A percentile compares a stretch with the other conserved stretches of the same genome.
Evolutionary conservation across 2,113 vertebrate species (phyloP).

Genomic region (Sprattus sprattus): DNA sequence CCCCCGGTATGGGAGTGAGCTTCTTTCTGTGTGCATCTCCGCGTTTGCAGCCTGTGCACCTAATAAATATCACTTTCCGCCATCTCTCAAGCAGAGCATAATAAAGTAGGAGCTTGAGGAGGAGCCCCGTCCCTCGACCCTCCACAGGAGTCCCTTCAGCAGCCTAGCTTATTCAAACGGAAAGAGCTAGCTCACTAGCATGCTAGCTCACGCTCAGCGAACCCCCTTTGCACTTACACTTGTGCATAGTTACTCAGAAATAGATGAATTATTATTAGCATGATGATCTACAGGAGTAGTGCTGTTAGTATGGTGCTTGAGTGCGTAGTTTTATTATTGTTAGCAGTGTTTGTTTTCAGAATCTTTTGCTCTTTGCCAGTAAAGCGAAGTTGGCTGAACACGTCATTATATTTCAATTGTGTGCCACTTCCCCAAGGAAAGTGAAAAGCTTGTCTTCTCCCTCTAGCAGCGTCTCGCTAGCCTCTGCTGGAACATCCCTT

Average conservation of each 20-base stretch:
- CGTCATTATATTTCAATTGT: conserved; percentile 12
- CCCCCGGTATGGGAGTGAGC: background rate
- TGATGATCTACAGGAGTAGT: background rate
- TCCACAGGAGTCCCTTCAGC: background rate
- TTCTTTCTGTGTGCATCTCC: conserved; percentile 6
- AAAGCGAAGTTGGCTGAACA: background rate
- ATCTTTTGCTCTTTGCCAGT: conserved; percentile 1
- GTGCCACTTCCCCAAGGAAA: conserved; percentile 16
- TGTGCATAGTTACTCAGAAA: background rate
- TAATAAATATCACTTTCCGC: conserved; percentile 21
- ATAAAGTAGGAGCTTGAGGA: background rate
- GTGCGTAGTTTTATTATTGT: background rate
- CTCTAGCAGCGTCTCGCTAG: background rate
- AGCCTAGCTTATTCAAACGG: background rate
- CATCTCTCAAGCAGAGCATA: conserved; percentile 4
- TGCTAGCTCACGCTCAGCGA: background rate
- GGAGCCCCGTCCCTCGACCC: background rate
- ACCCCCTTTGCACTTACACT: background rate
- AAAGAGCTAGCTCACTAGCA: background rate
- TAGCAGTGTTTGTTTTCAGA: background rate
- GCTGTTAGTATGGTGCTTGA: background rate
- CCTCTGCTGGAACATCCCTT: conserved; percentile 19
- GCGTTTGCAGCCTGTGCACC: conserved; percentile 6
- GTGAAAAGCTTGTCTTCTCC: background rate
- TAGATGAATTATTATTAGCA: background rate